Conservation (phyloP, 1,140 invertebrate species). For the Cyrtorhinus lividipennis region DNA sequence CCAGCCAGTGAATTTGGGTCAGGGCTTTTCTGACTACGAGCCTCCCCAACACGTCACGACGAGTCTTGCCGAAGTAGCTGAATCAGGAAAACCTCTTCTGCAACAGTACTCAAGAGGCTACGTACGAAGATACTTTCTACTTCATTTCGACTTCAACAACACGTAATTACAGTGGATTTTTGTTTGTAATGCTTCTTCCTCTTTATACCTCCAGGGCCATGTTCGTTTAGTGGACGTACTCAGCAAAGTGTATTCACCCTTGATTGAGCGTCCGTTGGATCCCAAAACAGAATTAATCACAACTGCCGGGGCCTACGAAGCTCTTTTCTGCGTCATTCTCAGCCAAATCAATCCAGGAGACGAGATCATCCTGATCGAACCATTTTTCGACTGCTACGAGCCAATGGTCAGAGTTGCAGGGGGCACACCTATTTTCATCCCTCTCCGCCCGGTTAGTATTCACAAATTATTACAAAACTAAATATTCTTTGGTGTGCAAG, state of each 20-base stretch:
- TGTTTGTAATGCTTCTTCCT: too few relatives aligned
- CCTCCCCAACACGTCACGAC: not conserved
- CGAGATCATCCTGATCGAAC: constrained; percentile 96
- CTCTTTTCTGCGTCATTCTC: constrained; percentile 66
- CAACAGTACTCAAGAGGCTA: not conserved
- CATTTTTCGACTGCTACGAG: constrained; percentile 95
- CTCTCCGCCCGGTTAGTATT: constrained; percentile 58
- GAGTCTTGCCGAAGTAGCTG: not conserved
- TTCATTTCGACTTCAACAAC: too few relatives aligned
- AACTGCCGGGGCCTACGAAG: constrained; percentile 85
- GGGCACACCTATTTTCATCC: constrained; percentile 73
- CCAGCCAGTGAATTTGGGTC: not conserved
- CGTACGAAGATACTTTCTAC: too few relatives aligned
- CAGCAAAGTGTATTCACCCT: constrained; percentile 66
- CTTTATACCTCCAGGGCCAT: too few relatives aligned
- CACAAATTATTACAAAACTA: not conserved
- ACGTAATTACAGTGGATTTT: too few relatives aligned
- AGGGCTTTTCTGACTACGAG: not conserved
- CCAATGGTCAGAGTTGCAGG: constrained; percentile 83
- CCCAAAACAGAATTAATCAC: constrained; percentile 73
- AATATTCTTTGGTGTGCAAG: not conserved
- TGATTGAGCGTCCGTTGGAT: constrained; percentile 59
- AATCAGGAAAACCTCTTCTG: not conserved
- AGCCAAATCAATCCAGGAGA: constrained; percentile 72
- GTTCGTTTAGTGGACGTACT: constrained; percentile 72